Evolutionary conservation across 2,797 vertebrate genomes (phyloP).

Genomic region (Enteromius radiatus): DNA sequence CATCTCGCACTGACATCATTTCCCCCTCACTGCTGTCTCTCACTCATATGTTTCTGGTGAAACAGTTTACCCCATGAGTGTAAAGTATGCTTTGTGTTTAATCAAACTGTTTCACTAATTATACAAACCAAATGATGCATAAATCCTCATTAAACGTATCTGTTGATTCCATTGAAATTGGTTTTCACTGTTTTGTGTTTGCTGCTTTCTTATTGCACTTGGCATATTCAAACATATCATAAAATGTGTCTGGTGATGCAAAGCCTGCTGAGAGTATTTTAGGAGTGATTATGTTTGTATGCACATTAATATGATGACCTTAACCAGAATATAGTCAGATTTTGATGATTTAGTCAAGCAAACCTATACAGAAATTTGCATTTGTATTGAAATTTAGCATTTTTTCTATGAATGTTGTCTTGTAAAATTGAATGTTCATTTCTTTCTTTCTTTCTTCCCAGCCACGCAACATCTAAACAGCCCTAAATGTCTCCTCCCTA

Average conservation of each 20-base stretch:
- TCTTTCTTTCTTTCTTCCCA: conserved; percentile 11
- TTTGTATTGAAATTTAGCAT: too few species aligned
- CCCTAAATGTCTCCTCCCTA: neutral
- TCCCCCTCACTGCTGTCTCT: conserved; percentile 7
- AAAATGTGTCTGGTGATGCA: too few species aligned
- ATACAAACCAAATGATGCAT: conserved; percentile 21
- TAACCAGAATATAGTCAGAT: neutral
- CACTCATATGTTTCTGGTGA: conserved; percentile 2
- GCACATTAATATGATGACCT: neutral
- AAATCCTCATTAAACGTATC: neutral
- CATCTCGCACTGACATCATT: conserved; percentile 36
- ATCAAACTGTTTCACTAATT: conserved; percentile 34
- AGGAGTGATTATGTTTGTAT: neutral
- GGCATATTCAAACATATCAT: neutral
- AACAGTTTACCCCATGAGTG: conserved; percentile 36
- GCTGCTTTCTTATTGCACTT: neutral
- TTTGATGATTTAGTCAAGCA: neutral
- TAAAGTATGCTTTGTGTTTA: conserved; percentile 30
- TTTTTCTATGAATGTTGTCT: too few species aligned
- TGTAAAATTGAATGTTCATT: too few species aligned
- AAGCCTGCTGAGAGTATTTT: conserved; percentile 12
- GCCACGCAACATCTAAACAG: too few species aligned
- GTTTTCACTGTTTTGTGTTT: neutral
- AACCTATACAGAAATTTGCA: neutral
- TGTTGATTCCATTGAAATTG: neutral